Percentiles rank a stretch among this genome's conserved stretches.
These are phyloP conservation scores for Emydocephalus ijimae DNA, from an alignment of 2,113 vertebrate genomes.

Conservation along the genomic window DNA sequence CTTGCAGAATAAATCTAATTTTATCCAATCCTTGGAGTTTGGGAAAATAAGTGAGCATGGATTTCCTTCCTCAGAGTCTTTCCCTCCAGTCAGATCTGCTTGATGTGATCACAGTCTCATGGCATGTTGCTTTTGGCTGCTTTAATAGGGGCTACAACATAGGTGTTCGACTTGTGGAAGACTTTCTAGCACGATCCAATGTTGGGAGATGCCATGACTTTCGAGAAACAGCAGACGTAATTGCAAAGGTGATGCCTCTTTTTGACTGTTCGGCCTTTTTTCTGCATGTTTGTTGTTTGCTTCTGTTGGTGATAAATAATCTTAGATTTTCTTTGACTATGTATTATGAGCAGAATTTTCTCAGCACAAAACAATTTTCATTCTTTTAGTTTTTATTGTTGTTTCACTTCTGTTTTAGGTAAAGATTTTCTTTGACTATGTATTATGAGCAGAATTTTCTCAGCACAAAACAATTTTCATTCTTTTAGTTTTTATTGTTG, in stretches of 20 bases:
- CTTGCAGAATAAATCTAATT: neutral
- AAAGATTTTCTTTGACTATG: too few species aligned
- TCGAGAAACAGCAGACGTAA: slow-evolving; percentile 97
- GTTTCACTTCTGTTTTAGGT: neutral
- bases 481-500: too few species aligned
- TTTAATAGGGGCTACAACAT: slow-evolving; percentile 96
- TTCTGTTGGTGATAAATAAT: neutral
- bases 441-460: too few species aligned
- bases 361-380: neutral
- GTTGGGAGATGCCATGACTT: slow-evolving; percentile 98
- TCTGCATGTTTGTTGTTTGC: neutral
- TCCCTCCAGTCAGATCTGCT: neutral
- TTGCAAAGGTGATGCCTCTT: slow-evolving; percentile 84
- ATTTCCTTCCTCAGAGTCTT: accelerated
- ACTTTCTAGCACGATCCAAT: slow-evolving; percentile 95
- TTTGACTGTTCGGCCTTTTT: neutral
- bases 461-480: too few species aligned
- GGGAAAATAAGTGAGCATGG: neutral
- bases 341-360: neutral
- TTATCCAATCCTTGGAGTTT: neutral
- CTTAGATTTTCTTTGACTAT: neutral
- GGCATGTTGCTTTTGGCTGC: slow-evolving; percentile 32
- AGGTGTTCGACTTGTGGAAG: slow-evolving; percentile 94
- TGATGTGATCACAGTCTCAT: neutral
- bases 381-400: neutral